Base-by-base conservation (phyloP, 2,888 invertebrate genomes). In the Cyrtodaria siliqua region DNA sequence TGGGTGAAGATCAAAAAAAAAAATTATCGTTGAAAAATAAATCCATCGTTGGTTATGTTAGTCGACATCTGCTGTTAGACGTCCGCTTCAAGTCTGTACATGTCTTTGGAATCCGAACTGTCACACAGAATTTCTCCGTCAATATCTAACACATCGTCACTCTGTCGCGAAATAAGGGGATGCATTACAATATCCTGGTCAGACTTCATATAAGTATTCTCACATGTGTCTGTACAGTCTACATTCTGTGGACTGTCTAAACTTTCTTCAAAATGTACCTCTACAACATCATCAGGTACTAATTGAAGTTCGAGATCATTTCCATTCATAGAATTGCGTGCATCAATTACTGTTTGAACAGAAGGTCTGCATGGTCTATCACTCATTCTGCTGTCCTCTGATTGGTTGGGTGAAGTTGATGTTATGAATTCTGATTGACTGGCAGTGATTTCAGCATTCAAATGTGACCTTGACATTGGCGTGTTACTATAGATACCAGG, bases 91-190 rank as follows among this genome's bases (percentile, higher is more conserved):
- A 74, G 49, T 29, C 42, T 26, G 47, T 53, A 71, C 52, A 29
- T 59, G 29, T 68, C 68, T 18, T 53, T 47, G 2, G 68, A 68
- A 26, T 68, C 68, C 6, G 52, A 4, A 44, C 63, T 74, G 68
- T 74, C 74, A 63, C 74, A 74, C 53, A 68, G 47, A 18, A 74
- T 68, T 20, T 74, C 74, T 0, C 63, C 63, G 12, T 74, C 74
- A 12, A 38, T 62, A 26, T 74, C 74, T 16, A 74, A 20, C 16
- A 40, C 62, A 52, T 74, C 74, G 20, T 74, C 68, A 59, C 74
- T 57, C 16, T 49, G 68, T 50, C 26, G 26, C 9, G 52, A 38
- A 23, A 73, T 73, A 14, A 73, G 57, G 8, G 67, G 73, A 27
- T 59, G 8, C 62, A 62, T 62, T 6, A 50, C 59, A 3, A 68